Percentiles rank a stretch among this genome's conserved stretches.
These are phyloP conservation scores for Xestoiulus laeticollis DNA, from an alignment of 2,888 invertebrate genomes.

Conservation along the genomic window DNA sequence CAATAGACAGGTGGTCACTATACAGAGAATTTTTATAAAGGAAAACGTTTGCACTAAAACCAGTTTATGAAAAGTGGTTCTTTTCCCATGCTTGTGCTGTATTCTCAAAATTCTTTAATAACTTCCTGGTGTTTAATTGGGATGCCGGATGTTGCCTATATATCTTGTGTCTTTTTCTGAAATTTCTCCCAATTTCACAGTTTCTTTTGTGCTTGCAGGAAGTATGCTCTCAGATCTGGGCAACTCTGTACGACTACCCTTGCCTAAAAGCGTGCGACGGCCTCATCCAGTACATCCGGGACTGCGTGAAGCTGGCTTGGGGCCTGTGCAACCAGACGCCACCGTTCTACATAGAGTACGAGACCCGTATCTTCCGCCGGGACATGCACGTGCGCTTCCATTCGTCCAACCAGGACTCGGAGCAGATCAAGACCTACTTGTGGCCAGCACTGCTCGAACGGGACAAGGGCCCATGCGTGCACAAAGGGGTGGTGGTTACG, in stretches of 20 bases:
- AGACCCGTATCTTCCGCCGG: conserved; percentile 72
- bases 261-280: conserved; percentile 82
- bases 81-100: too few species aligned
- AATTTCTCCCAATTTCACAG: neutral
- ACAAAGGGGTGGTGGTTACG: conserved; percentile 86
- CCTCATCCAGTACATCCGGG: conserved; percentile 80
- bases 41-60: too few species aligned
- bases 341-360: conserved; percentile 67
- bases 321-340: conserved; percentile 73
- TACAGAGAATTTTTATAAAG: too few species aligned
- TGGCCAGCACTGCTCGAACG: conserved; percentile 86
- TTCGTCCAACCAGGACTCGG: conserved; percentile 76
- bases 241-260: conserved; percentile 92
- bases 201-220: conserved; percentile 64
- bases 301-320: conserved; percentile 89
- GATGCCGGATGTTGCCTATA: too few species aligned
- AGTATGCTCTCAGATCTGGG: conserved; percentile 77
- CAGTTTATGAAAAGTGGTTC: too few species aligned
- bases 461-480: conserved; percentile 76
- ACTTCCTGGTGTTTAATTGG: too few species aligned
- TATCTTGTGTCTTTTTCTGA: too few species aligned
- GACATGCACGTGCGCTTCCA: conserved; percentile 84
- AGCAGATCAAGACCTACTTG: conserved; percentile 80
- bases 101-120: too few species aligned
- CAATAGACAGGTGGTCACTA: too few species aligned